Base-by-base conservation (phyloP, 1,140 invertebrate genomes). In the Vollenhovia emeryi region DNA sequence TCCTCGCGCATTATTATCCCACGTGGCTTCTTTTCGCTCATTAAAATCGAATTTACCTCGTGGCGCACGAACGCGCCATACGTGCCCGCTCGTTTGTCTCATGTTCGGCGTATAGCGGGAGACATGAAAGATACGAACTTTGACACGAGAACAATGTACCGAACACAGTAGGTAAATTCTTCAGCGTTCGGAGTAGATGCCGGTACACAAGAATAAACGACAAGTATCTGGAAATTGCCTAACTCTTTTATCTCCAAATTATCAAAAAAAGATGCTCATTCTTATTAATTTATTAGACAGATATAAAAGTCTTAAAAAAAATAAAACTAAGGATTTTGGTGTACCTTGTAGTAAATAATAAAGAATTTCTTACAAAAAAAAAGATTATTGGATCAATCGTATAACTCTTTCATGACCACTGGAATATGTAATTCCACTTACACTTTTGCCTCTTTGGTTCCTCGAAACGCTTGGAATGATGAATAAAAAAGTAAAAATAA, bases 11-110 rank as follows among this genome's bases (percentile, higher is more conserved):
- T 86, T 89, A 83, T 73, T 43, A 89, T 89, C 78, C 86, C 62
- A 73, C 64, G 83, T 84, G 87, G 73, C 66, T 84, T 76, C 68
- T 73, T 76, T 86, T 86, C 64, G 68, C 84, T 90, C 90, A 85
- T 90, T 91, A 91, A 89, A 91, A 91, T 87, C 90, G 55, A 90
- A 91, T 91, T 91, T 90, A 85, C 74, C 40, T 85, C 74, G 60
- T 75, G 48, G 59, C 74, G 27, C 36, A 30, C 30, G 59, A 66
- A 79, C 48, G 59, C n/a, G 83, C 24, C 45, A 64, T 79, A 78
- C 48, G 83, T 66, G 60, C 40, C 59, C 74, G 48, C 36, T 78
- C 60, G 60, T 85, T 66, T 79, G 33, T 78, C 33, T 52, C 45
- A 24, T 45, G 40, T 76, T 76, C 45, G 69, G 45, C 45, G 52